These are phyloP conservation scores for Alosa sapidissima DNA, from an alignment of 2,797 vertebrate genomes.

Conservation along the genomic window DNA sequence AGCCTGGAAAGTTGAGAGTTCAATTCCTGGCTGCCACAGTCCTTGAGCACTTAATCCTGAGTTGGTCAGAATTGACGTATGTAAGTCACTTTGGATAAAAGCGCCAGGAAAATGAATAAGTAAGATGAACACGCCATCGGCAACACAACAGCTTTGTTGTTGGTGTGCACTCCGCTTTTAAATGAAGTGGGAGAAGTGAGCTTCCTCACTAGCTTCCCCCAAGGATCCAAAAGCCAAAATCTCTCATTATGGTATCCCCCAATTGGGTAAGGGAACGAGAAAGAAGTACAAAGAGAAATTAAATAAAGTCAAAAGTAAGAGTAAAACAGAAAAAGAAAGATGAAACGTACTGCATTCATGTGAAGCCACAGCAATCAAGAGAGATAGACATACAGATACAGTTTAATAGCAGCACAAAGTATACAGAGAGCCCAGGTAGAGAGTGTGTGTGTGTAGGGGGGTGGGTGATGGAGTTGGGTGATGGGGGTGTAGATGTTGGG, in stretches of 20 bases:
- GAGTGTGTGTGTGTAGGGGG: conserved; percentile 6
- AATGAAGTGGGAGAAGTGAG: not conserved
- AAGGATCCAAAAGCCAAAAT: not conserved
- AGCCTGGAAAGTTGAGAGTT: too few relatives aligned
- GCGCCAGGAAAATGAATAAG: too few relatives aligned
- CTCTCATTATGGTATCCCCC: not conserved
- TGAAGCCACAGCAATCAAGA: conserved; percentile 83
- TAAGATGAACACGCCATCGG: too few relatives aligned
- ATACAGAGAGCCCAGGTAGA: conserved; percentile 73
- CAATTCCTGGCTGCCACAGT: too few relatives aligned
- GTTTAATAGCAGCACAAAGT: conserved; percentile 82
- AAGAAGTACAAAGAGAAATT: not conserved
- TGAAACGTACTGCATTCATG: conserved; percentile 71
- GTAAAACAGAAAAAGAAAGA: conserved; percentile 7
- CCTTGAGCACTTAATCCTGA: too few relatives aligned
- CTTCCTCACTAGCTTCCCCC: not conserved
- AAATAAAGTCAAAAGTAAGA: not conserved
- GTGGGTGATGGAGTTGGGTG: not conserved
- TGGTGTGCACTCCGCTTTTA: not conserved
- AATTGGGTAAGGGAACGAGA: conserved; percentile 12
- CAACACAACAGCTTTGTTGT: not conserved
- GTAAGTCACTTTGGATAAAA: too few relatives aligned
- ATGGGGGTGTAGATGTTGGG: not conserved
- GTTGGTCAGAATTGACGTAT: too few relatives aligned
- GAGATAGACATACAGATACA: conserved; percentile 65